phyloP scores from a whole-genome alignment of 2,113 vertebrate species.

The Nothoprocta perdicaria region DNA sequence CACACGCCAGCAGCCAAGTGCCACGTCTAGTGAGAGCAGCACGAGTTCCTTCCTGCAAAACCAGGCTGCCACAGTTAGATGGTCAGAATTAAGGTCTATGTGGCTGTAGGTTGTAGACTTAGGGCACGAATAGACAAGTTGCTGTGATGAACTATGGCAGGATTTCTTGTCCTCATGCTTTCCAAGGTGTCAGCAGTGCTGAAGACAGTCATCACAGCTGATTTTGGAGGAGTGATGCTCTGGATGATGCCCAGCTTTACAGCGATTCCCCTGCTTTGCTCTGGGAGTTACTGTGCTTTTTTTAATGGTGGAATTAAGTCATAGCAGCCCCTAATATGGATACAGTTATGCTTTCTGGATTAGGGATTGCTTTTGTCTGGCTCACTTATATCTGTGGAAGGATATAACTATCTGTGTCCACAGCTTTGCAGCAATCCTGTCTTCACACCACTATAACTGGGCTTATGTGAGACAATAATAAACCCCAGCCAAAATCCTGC shows the following conservation, averaged over 20 bases:
- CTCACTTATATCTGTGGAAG: not conserved
- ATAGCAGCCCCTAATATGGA: not conserved
- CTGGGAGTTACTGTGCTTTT: not conserved
- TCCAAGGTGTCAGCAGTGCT: not conserved
- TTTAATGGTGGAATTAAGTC: not conserved
- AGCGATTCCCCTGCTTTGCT: not conserved
- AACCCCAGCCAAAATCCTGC: not conserved
- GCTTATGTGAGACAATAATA: slow-evolving; percentile 1
- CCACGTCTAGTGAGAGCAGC: not conserved
- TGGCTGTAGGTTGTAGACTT: slow-evolving; percentile 24
- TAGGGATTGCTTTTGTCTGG: not conserved
- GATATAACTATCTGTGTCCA: not conserved
- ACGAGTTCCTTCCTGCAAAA: not conserved
- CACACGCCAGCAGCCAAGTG: not conserved
- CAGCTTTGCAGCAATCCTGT: not conserved
- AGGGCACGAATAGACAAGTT: not conserved
- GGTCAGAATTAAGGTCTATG: not conserved
- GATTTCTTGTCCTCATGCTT: slow-evolving; percentile 26
- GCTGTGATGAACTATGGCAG: slow-evolving; percentile 4
- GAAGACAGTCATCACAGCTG: not conserved
- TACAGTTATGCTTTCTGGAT: not conserved
- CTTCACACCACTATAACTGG: not conserved
- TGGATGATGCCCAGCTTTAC: not conserved
- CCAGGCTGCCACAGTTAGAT: not conserved
- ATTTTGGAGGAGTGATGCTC: not conserved